phyloP scores from a whole-genome alignment of 2,797 vertebrate genomes.

The Aldrovandia affinis region DNA sequence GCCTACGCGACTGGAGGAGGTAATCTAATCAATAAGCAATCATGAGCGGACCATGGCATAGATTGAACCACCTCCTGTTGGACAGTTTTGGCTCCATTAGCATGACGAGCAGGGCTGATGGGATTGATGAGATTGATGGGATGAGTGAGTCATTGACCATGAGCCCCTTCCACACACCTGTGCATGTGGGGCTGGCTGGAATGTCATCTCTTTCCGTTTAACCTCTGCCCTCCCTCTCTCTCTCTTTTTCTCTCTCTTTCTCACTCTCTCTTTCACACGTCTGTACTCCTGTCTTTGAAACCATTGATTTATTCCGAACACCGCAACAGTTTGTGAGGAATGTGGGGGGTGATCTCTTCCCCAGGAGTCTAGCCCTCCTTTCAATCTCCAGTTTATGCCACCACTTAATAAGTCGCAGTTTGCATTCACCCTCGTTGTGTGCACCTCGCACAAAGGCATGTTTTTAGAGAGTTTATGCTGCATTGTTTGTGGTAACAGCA shows the following conservation, averaged over 20 bases:
- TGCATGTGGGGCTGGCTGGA: conserved; percentile 6
- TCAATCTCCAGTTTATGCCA: neutral
- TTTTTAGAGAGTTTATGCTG: neutral
- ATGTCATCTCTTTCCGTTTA: neutral
- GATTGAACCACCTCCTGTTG: conserved; percentile 20
- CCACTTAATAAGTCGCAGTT: neutral
- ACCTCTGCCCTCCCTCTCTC: neutral
- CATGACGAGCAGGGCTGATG: neutral
- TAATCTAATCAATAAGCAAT: conserved; percentile 17
- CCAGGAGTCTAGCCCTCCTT: neutral
- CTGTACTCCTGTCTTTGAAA: neutral
- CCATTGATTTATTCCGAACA: neutral
- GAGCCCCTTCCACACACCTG: neutral
- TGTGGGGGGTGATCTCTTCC: neutral
- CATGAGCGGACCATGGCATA: neutral
- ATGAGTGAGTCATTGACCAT: conserved; percentile 7
- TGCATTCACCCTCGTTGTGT: neutral
- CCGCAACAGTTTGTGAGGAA: neutral
- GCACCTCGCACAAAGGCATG: neutral
- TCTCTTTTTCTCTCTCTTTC: neutral
- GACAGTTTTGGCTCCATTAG: conserved; percentile 10
- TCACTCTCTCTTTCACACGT: neutral
- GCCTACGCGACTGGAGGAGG: neutral
- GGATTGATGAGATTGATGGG: conserved; percentile 20
- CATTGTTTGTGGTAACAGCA: neutral